Conservation (phyloP, 1,140 invertebrate species). For the Penaeus japonicus region DNA sequence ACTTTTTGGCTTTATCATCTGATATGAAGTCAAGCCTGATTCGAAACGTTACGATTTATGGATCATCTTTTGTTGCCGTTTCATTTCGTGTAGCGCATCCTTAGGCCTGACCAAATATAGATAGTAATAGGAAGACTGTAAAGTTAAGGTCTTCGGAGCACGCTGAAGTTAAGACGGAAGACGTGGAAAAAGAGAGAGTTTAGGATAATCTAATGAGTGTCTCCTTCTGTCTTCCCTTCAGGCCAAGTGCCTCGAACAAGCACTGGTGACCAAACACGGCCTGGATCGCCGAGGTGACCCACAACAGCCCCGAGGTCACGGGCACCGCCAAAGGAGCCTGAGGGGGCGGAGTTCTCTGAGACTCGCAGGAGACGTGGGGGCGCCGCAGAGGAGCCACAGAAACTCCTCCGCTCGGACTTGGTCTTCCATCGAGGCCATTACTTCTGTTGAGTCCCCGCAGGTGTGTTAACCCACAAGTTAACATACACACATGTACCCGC, state of each 20-base stretch:
- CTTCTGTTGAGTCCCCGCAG: slow-evolving; percentile 6
- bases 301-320: not conserved
- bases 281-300: slow-evolving; percentile 11
- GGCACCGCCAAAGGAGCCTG: slow-evolving; percentile 35
- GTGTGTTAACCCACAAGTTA: too few relatives aligned
- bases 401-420: slow-evolving; percentile 9
- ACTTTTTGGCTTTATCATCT: too few relatives aligned
- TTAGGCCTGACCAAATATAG: too few relatives aligned
- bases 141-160: too few relatives aligned
- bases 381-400: slow-evolving; percentile 1
- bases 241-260: slow-evolving; percentile 46
- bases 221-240: not conserved
- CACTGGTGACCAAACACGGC: slow-evolving; percentile 38
- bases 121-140: too few relatives aligned
- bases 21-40: too few relatives aligned
- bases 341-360: slow-evolving; percentile 22
- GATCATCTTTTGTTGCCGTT: too few relatives aligned
- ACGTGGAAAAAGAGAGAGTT: too few relatives aligned
- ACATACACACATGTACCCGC: too few relatives aligned
- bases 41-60: too few relatives aligned
- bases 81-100: too few relatives aligned
- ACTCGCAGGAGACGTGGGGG: slow-evolving; percentile 2
- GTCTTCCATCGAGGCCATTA: slow-evolving; percentile 44
- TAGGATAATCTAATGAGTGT: not conserved
- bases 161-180: too few relatives aligned